Percentiles rank a stretch among this genome's conserved stretches.
These are phyloP conservation scores for Drosophila ustulata DNA, from an alignment of 2,888 invertebrate species.

Conservation along the genomic window DNA sequence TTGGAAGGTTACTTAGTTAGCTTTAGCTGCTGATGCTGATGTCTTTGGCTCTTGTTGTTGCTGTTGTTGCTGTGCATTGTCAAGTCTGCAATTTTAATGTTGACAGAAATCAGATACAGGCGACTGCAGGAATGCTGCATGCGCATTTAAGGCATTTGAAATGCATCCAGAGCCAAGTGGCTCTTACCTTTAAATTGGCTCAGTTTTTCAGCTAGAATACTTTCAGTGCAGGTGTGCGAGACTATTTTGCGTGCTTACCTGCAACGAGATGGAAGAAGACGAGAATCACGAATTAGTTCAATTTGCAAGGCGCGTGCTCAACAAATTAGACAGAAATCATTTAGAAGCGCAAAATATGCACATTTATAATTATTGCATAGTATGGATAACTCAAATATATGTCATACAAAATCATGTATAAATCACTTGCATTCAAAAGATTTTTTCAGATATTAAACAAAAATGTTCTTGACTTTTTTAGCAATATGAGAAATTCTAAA, in stretches of 20 bases:
- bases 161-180: conserved; percentile 60
- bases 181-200: conserved; percentile 33
- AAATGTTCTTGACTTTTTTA: too few relatives aligned
- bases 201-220: conserved; percentile 26
- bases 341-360: not conserved
- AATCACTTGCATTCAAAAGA: too few relatives aligned
- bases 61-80: conserved; percentile 65
- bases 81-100: conserved; percentile 80
- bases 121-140: conserved; percentile 75
- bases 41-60: conserved; percentile 21
- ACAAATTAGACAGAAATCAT: conserved; percentile 28
- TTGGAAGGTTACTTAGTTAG: conserved; percentile 77
- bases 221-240: conserved; percentile 42
- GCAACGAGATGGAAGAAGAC: conserved; percentile 51
- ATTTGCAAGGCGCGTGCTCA: conserved; percentile 46
- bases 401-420: too few relatives aligned
- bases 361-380: not conserved
- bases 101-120: conserved; percentile 81
- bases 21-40: conserved; percentile 53
- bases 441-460: too few relatives aligned
- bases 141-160: conserved; percentile 79
- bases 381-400: too few relatives aligned
- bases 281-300: conserved; percentile 59
- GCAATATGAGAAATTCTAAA: too few relatives aligned
- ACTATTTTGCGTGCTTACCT: conserved; percentile 73